Base-by-base conservation (phyloP, 2,888 invertebrate species). In the Folsomia manolachei region DNA sequence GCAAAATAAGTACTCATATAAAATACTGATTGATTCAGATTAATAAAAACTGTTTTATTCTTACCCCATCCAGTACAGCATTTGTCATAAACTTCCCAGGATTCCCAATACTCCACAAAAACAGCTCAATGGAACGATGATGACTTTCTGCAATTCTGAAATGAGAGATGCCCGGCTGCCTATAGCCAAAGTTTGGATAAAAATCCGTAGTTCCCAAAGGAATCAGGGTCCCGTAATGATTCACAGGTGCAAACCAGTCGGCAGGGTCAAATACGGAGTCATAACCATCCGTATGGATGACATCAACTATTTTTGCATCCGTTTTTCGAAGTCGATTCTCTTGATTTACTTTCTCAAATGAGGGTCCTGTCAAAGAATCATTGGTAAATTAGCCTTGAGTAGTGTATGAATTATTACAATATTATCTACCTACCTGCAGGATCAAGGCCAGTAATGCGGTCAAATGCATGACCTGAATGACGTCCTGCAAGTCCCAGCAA, bases 251-350 rank as follows among this genome's bases (percentile, higher is more conserved):
- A 26, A 76, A 62, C 76, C 76, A 76, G 39, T 75, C 74, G 2
- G 53, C 62, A 2, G 76, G 78, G 61, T 76, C 75, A 19, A 75
- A 70, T 1, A 67, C 62, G 2, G 70, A 71, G 52, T 75, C 75
- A 71, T 75, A 78, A 9, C 78, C 78, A 56, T 78, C 78, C 23
- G 78, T 76, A 25, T 78, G 78, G 11, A 78, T 75, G 1, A 74
- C 74, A 61, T 78, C 78, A 0, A 78, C 78, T 25, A 75, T 23
- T 52, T 60, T 69, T 1, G 78, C 78, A 66, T 78, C 78, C 1
- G 73, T 72, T 24, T 39, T 21, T 24, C 72, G 63, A 9, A 78
- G 70, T 65, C 78, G 27, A 27, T 71, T 71, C 21, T 69, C 72
- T 61, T 73, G 69, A 23, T 73, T 73, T 1, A 72, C 73, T 63